Conservation (phyloP, 2,113 vertebrate genomes). For the Petromus typicus region DNA sequence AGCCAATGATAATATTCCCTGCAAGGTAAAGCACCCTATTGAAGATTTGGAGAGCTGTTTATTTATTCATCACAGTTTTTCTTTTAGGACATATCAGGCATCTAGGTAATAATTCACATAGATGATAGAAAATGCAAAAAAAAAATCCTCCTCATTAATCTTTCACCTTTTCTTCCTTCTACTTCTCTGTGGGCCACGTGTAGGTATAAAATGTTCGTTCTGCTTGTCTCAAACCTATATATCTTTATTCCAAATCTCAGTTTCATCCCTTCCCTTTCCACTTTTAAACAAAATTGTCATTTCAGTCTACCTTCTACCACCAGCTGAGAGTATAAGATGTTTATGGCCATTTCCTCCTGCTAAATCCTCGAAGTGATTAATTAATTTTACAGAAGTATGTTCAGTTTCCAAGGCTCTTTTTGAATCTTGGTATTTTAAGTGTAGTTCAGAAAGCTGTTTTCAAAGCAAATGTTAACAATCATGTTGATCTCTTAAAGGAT, state of each 20-base stretch:
- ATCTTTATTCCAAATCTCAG: constrained; percentile 80
- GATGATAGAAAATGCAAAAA: constrained; percentile 87
- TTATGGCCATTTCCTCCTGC: constrained; percentile 88
- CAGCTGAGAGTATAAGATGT: constrained; percentile 91
- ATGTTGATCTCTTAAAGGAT: constrained; percentile 79
- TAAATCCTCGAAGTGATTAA: constrained; percentile 93
- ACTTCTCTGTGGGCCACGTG: constrained; percentile 78
- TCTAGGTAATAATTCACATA: constrained; percentile 89
- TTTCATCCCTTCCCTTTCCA: constrained; percentile 72
- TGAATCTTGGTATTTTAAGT: constrained; percentile 81
- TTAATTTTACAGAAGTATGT: constrained; percentile 88
- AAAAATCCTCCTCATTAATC: constrained; percentile 82
- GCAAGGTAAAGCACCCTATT: constrained; percentile 93
- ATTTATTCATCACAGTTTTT: constrained; percentile 95
- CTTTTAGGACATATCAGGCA: constrained; percentile 89
- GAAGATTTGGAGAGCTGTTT: constrained; percentile 94
- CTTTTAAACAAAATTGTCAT: constrained; percentile 86
- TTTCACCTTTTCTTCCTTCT: constrained; percentile 81
- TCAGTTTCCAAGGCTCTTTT: constrained; percentile 81
- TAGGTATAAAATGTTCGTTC: constrained; percentile 84
- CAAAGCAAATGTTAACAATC: constrained; percentile 82
- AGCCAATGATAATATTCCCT: constrained; percentile 96
- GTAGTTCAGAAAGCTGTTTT: constrained; percentile 79
- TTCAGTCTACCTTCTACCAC: constrained; percentile 87
- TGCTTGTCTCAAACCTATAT: constrained; percentile 76